phyloP scores from a whole-genome alignment of 1,140 invertebrate genomes.

The Drosophila erecta region DNA sequence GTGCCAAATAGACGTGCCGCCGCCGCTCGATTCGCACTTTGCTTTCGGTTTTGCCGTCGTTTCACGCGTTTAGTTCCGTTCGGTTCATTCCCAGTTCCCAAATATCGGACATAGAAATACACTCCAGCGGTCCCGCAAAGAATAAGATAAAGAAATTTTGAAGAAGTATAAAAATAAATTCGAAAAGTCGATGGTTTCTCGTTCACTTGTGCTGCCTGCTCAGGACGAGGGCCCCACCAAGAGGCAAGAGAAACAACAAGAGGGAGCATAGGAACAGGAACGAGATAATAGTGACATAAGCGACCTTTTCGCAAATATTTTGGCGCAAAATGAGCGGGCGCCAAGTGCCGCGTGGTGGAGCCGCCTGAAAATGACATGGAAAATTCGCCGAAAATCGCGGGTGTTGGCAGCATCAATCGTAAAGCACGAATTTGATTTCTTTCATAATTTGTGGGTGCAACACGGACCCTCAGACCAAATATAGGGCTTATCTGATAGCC shows the following conservation, averaged over 20 bases:
- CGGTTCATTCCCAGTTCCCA: constrained; percentile 56
- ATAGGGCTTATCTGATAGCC: constrained; percentile 57
- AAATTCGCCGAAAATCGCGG: constrained; percentile 80
- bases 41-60: constrained; percentile 54
- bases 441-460: constrained; percentile 11
- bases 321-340: constrained; percentile 69
- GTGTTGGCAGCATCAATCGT: constrained; percentile 45
- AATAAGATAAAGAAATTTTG: constrained; percentile 26
- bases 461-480: background rate
- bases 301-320: constrained; percentile 55
- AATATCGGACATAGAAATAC: constrained; percentile 63
- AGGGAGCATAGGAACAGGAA: constrained; percentile 24
- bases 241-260: constrained; percentile 1
- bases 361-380: constrained; percentile 82
- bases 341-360: constrained; percentile 35
- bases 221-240: constrained; percentile 14
- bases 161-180: constrained; percentile 44
- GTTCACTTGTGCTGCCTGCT: constrained; percentile 7
- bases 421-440: constrained; percentile 22
- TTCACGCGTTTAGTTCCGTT: constrained; percentile 31
- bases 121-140: constrained; percentile 31
- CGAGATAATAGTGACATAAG: constrained; percentile 43
- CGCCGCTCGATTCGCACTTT: constrained; percentile 63
- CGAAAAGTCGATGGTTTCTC: constrained; percentile 27
- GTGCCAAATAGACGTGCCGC: constrained; percentile 83